These are phyloP conservation scores for Syngnathus acus DNA, from an alignment of 2,797 vertebrate genomes.

Conservation along the genomic window DNA sequence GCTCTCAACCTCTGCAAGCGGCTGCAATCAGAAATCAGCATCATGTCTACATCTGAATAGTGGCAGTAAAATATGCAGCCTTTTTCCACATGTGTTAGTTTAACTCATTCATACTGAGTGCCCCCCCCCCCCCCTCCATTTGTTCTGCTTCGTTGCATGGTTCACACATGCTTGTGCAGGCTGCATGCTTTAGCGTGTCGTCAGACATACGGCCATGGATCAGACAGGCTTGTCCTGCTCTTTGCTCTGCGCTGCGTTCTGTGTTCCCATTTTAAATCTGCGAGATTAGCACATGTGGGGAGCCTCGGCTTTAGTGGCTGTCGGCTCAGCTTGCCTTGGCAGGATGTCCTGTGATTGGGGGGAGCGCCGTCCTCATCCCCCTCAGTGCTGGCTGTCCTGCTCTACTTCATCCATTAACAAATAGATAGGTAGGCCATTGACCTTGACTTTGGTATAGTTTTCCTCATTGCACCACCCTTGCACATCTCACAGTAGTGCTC, in stretches of 20 bases:
- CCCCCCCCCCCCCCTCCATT: constrained; percentile 4
- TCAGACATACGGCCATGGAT: constrained; percentile 61
- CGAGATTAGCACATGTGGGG: constrained; percentile 69
- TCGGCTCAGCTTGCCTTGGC: constrained; percentile 61
- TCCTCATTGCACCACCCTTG: not conserved
- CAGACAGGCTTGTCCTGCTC: constrained; percentile 61
- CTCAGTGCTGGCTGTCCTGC: constrained; percentile 37
- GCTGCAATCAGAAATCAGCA: constrained; percentile 30
- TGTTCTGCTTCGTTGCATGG: not conserved
- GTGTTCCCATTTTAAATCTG: constrained; percentile 67
- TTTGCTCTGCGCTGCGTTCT: constrained; percentile 50
- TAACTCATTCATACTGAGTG: constrained; percentile 5
- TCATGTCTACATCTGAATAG: constrained; percentile 8
- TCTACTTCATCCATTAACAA: constrained; percentile 53
- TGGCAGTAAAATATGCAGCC: constrained; percentile 12
- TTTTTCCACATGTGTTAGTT: constrained; percentile 1
- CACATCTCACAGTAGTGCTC: not conserved
- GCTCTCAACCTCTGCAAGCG: constrained; percentile 22
- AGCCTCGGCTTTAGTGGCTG: constrained; percentile 62
- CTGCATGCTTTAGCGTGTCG: constrained; percentile 12
- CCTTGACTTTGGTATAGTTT: constrained; percentile 43
- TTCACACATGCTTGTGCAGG: constrained; percentile 16
- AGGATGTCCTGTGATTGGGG: constrained; percentile 56
- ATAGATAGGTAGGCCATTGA: constrained; percentile 42
- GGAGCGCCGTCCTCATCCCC: constrained; percentile 40